Percentiles rank a stretch among this genome's conserved stretches.
Conservation (phyloP, 2,113 vertebrate genomes). For the Menidia beryllina region DNA sequence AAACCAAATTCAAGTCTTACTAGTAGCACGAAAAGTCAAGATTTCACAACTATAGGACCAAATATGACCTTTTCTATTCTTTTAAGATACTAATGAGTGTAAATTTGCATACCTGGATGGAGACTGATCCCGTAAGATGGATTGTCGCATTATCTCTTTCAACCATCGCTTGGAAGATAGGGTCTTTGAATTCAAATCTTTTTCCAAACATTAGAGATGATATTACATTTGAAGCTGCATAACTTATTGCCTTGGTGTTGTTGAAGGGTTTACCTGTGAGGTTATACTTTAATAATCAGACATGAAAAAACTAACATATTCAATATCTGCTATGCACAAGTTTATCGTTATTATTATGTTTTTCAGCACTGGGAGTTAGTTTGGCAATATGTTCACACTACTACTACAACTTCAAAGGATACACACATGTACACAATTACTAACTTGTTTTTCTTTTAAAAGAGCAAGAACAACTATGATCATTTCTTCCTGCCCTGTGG, state of each 20-base stretch:
- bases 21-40: too few relatives aligned
- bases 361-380: too few relatives aligned
- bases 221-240: slow-evolving; percentile 77
- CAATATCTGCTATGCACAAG: too few relatives aligned
- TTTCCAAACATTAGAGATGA: slow-evolving; percentile 72
- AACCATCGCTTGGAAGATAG: slow-evolving; percentile 45
- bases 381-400: neutral
- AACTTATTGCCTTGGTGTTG: slow-evolving; percentile 40
- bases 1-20: neutral
- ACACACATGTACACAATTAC: neutral
- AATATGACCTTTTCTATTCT: neutral
- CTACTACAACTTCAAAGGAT: neutral
- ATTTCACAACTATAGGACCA: too few relatives aligned
- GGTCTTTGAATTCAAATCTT: slow-evolving; percentile 77
- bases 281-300: neutral
- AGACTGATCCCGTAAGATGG: slow-evolving; percentile 29
- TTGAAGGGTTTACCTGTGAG: slow-evolving; percentile 67
- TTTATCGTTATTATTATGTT: too few relatives aligned
- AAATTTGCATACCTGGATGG: slow-evolving; percentile 54
- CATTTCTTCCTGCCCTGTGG: too few relatives aligned
- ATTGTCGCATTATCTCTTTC: slow-evolving; percentile 11
- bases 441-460: too few relatives aligned
- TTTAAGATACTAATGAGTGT: neutral
- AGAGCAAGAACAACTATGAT: too few relatives aligned
- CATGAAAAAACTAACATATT: too few relatives aligned